These are phyloP conservation scores for Pristis pectinata DNA, from an alignment of 2,797 vertebrate species.

Conservation along the genomic window DNA sequence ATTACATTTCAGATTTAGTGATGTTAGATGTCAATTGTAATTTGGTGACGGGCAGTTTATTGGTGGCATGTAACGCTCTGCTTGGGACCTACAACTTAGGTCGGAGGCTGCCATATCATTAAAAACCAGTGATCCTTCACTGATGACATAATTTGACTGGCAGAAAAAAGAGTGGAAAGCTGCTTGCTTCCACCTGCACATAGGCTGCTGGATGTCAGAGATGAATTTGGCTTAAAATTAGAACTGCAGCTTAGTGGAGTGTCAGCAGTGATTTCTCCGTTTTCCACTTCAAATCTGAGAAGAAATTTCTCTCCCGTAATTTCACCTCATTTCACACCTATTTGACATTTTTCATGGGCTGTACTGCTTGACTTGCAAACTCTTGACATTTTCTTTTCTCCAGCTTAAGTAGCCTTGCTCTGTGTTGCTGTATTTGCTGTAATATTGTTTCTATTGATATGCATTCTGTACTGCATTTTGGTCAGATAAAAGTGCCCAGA, in stretches of 20 bases:
- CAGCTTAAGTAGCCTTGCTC: background rate
- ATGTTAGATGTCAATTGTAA: slow-evolving; percentile 78
- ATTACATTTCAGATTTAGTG: slow-evolving; percentile 77
- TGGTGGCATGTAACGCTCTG: slow-evolving; percentile 75
- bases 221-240: slow-evolving; percentile 89
- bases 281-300: slow-evolving; percentile 70
- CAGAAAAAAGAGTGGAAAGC: slow-evolving; percentile 67
- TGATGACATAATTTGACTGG: slow-evolving; percentile 84
- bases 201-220: slow-evolving; percentile 74
- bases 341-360: slow-evolving; percentile 44
- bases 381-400: background rate
- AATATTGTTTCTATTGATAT: slow-evolving; percentile 11
- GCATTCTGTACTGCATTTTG: slow-evolving; percentile 1
- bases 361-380: slow-evolving; percentile 19
- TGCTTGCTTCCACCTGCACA: slow-evolving; percentile 64
- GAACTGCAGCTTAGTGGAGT: slow-evolving; percentile 80
- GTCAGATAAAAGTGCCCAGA: background rate
- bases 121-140: slow-evolving; percentile 84
- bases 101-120: slow-evolving; percentile 71
- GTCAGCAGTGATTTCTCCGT: slow-evolving; percentile 80
- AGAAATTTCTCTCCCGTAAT: slow-evolving; percentile 59
- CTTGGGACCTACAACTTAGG: slow-evolving; percentile 63
- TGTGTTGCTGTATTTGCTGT: slow-evolving; percentile 16
- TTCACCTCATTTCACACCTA: slow-evolving; percentile 64
- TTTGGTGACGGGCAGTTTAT: slow-evolving; percentile 91